Evolutionary conservation across 2,888 invertebrate species (phyloP).

Genomic region (Melanchra persicariae): DNA sequence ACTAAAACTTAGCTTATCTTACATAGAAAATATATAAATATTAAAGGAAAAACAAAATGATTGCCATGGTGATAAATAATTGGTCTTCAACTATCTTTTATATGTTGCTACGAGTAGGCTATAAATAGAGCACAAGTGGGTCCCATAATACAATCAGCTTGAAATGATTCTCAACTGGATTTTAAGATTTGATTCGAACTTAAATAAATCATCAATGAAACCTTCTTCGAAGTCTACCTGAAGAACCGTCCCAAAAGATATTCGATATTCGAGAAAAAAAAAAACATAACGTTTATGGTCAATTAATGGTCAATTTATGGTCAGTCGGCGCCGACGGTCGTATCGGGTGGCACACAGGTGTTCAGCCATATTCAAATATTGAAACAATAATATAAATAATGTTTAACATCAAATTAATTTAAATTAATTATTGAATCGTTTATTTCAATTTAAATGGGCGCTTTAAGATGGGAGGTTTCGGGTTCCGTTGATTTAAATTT

Average conservation of each 20-base stretch:
- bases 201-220: conserved; percentile 35
- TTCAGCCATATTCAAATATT: conserved; percentile 69
- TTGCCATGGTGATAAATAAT: too few relatives aligned
- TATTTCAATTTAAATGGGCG: conserved; percentile 54
- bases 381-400: conserved; percentile 58
- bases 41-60: too few relatives aligned
- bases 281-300: conserved; percentile 56
- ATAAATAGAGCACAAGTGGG: too few relatives aligned
- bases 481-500: conserved; percentile 30
- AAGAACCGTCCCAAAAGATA: conserved; percentile 51
- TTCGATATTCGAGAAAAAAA: conserved; percentile 61
- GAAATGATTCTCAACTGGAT: conserved; percentile 1
- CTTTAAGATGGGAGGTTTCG: conserved; percentile 20
- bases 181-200: neutral
- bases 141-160: conserved; percentile 2
- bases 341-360: conserved; percentile 79
- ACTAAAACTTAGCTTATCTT: too few relatives aligned
- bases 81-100: too few relatives aligned
- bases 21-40: too few relatives aligned
- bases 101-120: too few relatives aligned
- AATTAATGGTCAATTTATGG: conserved; percentile 66
- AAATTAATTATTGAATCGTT: conserved; percentile 58
- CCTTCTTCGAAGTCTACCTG: conserved; percentile 50
- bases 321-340: conserved; percentile 57
- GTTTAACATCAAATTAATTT: conserved; percentile 64